These are phyloP conservation scores for Coregonus ussuriensis DNA, from an alignment of 2,797 vertebrate species.

Conservation along the genomic window DNA sequence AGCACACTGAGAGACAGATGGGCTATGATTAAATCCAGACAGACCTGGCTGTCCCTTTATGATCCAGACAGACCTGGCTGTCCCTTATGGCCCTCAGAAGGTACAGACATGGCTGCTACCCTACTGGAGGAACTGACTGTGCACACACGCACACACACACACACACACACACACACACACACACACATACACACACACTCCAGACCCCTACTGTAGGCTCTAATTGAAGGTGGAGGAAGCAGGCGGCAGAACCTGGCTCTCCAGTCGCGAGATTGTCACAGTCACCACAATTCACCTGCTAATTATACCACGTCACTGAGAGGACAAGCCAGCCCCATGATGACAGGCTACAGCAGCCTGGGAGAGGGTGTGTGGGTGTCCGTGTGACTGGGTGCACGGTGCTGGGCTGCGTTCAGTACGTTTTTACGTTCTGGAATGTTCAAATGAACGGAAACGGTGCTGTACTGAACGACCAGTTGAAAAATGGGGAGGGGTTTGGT, in stretches of 20 bases:
- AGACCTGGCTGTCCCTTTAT: neutral
- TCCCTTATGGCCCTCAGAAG: neutral
- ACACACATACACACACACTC: neutral
- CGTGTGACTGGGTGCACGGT: conserved; percentile 22
- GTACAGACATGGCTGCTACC: neutral
- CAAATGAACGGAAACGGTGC: no score
- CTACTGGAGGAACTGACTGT: neutral
- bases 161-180: neutral
- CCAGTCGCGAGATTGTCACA: neutral
- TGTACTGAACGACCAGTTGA: no score
- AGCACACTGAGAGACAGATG: neutral
- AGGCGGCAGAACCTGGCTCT: neutral
- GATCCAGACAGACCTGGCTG: no score
- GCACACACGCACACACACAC: neutral
- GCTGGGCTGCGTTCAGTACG: neutral
- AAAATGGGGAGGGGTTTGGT: no score
- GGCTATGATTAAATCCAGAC: neutral
- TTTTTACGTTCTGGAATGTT: no score
- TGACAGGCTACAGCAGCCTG: conserved; percentile 1
- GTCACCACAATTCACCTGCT: neutral
- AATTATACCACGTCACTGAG: neutral
- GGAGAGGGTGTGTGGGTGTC: conserved; percentile 8
- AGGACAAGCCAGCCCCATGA: neutral
- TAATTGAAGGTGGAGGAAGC: conserved; percentile 4
- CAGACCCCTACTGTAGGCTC: neutral